Percentiles rank a stretch among this genome's conserved stretches.
These are phyloP conservation scores for Stenodema calcarata DNA, from an alignment of 2,888 invertebrate genomes.

Conservation along the genomic window DNA sequence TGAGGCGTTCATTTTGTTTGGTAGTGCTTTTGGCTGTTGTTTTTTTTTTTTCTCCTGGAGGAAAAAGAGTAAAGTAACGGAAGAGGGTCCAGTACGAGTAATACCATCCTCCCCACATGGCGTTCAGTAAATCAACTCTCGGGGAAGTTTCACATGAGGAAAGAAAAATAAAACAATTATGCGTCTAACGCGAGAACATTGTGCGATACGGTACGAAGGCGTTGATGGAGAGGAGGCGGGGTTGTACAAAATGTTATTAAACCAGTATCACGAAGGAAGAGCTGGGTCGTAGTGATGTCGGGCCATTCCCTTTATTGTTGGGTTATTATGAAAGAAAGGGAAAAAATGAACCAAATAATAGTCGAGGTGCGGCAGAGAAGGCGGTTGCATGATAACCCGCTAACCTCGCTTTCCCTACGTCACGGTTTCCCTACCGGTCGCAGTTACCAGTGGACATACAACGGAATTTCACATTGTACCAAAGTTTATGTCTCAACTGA, in stretches of 20 bases:
- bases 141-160: not conserved
- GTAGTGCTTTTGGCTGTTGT: no score
- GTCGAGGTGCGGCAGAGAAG: not conserved
- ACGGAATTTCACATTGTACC: no score
- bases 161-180: not conserved
- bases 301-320: not conserved
- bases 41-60: no score
- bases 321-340: not conserved
- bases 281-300: not conserved
- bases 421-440: no score
- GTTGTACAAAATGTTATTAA: not conserved
- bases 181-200: not conserved
- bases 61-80: no score
- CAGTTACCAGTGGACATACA: no score
- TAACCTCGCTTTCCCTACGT: not conserved
- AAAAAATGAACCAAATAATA: not conserved
- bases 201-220: not conserved
- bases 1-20: no score
- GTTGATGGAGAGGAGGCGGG: not conserved
- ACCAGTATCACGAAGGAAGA: not conserved
- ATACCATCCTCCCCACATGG: not conserved
- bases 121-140: not conserved
- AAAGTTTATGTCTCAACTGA: no score
- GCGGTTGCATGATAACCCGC: not conserved
- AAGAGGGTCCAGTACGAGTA: no score